Evolutionary conservation across 2,113 vertebrate species (phyloP), one percentile per base, ranked within the genome.

Genomic region (Heloderma charlesbogerti): DNA sequence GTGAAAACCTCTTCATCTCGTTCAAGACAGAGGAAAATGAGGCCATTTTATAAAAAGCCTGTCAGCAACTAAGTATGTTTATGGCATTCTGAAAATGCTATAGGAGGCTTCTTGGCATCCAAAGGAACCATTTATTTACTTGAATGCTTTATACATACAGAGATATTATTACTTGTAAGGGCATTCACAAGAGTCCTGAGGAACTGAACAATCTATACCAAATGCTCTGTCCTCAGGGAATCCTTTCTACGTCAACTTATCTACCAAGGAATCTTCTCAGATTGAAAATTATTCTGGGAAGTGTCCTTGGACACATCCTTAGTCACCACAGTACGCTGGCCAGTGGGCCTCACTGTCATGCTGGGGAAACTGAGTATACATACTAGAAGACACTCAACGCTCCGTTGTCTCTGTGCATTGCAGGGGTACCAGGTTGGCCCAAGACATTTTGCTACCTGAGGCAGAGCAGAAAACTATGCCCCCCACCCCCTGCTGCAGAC

Each of bases 11-110:
- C 18, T 57, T 34, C 40, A 89, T 85, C 22, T 45, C 48, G 34
- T 79, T 72, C 27, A 77, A 91, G 57, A 40, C 0, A 0, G 0
- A 0, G 86, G 85, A 88, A 94, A 89, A 5, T 92, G 90, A 91
- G 25, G 9, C 25, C 34, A 48, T 93, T 91, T 93, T 85, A 72
- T 85, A 15, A 7, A 82, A 57, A n/a, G 16, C 2, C 51, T 20
- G 79, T n/a, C 51, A 20, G 31, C 31, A 20, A 15, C 80, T 90
- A 18, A 92, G 86, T 74, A 66, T 92, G 57, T 88, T 83, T 80
- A 75, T 8, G 78, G 31, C 43, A 7, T 34, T 60, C 37, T 83
- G 31, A 31, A 83, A 63, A 60, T 40, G 54, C 22, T 27, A 29
- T 40, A 43, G 34, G 3, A 81, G 48, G 31, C 1, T 6, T 57